Percentiles rank a stretch among this genome's conserved stretches.
Conservation (phyloP, 2,888 invertebrate genomes). For the Plebejus anna region DNA sequence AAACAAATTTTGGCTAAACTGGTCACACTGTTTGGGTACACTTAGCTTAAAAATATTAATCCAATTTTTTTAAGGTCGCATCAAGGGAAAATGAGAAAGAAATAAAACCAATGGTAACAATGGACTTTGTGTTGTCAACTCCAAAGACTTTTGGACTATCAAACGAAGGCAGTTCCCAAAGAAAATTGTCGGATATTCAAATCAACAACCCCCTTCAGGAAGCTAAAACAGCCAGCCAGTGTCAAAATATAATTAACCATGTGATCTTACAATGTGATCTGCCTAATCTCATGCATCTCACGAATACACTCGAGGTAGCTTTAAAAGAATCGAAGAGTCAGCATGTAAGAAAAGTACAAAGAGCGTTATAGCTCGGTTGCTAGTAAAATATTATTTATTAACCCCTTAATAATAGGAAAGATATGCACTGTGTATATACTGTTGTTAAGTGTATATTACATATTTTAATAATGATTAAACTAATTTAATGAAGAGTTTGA, state of each 20-base stretch:
- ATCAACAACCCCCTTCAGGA: slow-evolving; percentile 57
- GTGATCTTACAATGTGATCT: slow-evolving; percentile 76
- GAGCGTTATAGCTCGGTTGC: slow-evolving; percentile 53
- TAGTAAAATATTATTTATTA: neutral
- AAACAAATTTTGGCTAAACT: too few relatives aligned
- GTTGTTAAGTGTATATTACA: too few relatives aligned
- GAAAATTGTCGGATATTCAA: slow-evolving; percentile 40
- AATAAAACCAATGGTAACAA: slow-evolving; percentile 60
- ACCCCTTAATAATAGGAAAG: neutral
- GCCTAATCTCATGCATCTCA: slow-evolving; percentile 75
- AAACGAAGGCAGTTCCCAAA: slow-evolving; percentile 38
- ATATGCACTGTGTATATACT: neutral
- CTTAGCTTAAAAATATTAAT: neutral
- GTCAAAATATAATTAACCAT: slow-evolving; percentile 63
- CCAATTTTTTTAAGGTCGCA: slow-evolving; percentile 51
- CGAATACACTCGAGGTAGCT: slow-evolving; percentile 77
- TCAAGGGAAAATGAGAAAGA: slow-evolving; percentile 52
- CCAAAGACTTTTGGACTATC: slow-evolving; percentile 57
- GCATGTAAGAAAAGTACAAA: slow-evolving; percentile 77
- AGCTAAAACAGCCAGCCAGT: slow-evolving; percentile 67
- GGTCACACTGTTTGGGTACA: too few relatives aligned
- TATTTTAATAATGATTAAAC: too few relatives aligned
- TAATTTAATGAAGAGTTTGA: too few relatives aligned
- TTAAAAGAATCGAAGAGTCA: slow-evolving; percentile 79
- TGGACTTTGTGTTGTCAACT: slow-evolving; percentile 62